phyloP scores from a whole-genome alignment of 2,113 vertebrate genomes.

The Setophaga petechia region DNA sequence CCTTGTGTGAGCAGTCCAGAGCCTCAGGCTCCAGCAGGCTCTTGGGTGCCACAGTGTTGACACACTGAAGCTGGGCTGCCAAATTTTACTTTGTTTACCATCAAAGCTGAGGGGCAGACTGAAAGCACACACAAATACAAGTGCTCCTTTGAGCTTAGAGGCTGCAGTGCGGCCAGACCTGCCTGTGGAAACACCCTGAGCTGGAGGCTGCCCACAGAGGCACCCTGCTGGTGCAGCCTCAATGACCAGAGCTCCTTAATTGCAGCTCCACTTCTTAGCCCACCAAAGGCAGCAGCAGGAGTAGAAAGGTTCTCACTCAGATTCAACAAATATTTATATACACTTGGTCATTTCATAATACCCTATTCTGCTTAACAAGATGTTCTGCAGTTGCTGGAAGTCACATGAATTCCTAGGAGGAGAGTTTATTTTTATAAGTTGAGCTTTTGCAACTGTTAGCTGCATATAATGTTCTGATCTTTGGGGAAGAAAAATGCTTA shows the following conservation, averaged over 20 bases:
- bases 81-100: background rate
- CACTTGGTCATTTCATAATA: slow-evolving; percentile 29
- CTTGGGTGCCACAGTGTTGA: background rate
- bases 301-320: background rate
- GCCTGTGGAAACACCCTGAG: background rate
- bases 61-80: background rate
- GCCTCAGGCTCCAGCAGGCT: background rate
- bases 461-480: background rate
- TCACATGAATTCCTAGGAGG: slow-evolving; percentile 10
- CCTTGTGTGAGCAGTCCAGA: background rate
- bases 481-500: background rate
- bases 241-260: background rate
- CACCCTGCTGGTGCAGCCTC: background rate
- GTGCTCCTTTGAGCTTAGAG: background rate
- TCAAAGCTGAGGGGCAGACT: background rate
- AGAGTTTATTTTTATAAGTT: slow-evolving; percentile 30
- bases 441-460: slow-evolving; percentile 20
- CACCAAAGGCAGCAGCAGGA: background rate
- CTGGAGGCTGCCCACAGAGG: background rate
- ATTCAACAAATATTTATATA: slow-evolving; percentile 51
- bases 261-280: background rate
- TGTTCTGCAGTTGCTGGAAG: slow-evolving; percentile 32
- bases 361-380: slow-evolving; percentile 20
- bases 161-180: background rate
- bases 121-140: background rate